These are phyloP conservation scores for Megaceryle alcyon DNA, from an alignment of 2,797 vertebrate genomes.

Conservation along the genomic window DNA sequence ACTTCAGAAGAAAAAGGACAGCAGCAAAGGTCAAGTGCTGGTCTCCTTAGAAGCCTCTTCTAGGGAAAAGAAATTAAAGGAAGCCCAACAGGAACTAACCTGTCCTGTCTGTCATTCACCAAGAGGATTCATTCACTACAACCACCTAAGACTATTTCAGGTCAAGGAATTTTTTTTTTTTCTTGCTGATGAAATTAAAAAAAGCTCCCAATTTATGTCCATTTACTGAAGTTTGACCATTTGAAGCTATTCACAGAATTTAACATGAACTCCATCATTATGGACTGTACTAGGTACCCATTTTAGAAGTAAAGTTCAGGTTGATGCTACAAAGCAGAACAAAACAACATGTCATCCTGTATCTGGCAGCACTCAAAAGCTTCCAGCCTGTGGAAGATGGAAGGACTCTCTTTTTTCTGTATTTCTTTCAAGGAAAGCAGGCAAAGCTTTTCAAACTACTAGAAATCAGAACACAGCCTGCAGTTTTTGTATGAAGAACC, in stretches of 20 bases:
- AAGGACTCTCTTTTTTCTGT: background rate
- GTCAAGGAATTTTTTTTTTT: background rate
- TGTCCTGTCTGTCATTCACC: background rate
- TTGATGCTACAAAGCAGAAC: background rate
- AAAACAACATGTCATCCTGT: rapidly evolving
- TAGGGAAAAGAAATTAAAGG: background rate
- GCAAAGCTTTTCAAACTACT: background rate
- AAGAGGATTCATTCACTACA: background rate
- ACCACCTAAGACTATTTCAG: background rate
- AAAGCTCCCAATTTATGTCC: background rate
- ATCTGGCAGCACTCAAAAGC: background rate
- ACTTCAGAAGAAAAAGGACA: background rate
- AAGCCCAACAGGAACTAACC: background rate
- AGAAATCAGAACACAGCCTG: background rate
- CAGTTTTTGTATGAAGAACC: background rate
- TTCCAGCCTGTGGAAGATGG: background rate
- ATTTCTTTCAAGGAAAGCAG: background rate
- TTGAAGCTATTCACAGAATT: background rate
- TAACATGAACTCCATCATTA: background rate
- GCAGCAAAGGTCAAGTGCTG: background rate
- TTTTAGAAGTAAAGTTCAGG: background rate
- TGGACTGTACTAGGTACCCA: too few relatives aligned
- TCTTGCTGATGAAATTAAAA: background rate
- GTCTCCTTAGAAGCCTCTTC: background rate
- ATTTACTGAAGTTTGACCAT: background rate